Evolutionary conservation across 2,113 vertebrate genomes (phyloP).

Genomic region (Panthera uncia): DNA sequence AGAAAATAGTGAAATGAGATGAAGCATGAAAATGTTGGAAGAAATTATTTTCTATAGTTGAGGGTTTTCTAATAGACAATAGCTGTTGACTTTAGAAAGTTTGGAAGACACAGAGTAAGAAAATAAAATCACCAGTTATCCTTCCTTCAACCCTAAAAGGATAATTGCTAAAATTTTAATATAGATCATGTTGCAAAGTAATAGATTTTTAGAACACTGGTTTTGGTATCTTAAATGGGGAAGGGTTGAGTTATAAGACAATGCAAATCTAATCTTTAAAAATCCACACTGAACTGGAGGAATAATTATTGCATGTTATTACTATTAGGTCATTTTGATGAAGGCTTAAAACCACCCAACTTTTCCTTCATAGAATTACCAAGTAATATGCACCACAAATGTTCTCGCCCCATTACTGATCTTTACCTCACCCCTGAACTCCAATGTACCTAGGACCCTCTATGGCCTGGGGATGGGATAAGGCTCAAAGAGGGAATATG

Average conservation of each 20-base stretch:
- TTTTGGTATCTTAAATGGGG: not conserved
- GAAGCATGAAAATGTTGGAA: not conserved
- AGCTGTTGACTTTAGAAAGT: not conserved
- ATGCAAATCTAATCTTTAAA: not conserved
- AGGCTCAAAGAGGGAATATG: not conserved
- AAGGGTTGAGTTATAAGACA: not conserved
- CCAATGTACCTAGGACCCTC: not conserved
- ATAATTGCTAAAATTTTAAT: constrained; percentile 29
- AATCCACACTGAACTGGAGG: not conserved
- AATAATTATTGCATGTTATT: not conserved
- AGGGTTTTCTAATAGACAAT: not conserved
- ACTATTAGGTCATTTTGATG: not conserved
- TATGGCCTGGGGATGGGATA: not conserved
- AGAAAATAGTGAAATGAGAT: not conserved
- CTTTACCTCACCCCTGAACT: not conserved
- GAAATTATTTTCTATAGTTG: not conserved
- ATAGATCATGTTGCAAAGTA: not conserved
- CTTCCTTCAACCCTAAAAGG: not conserved
- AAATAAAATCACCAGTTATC: not conserved
- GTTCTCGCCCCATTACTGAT: not conserved
- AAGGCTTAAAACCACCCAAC: not conserved
- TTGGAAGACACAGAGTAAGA: not conserved
- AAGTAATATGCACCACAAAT: not conserved
- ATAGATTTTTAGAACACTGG: not conserved
- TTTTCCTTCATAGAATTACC: not conserved